Conservation (phyloP, 2,888 invertebrate genomes). For the Heliconius hortense region DNA sequence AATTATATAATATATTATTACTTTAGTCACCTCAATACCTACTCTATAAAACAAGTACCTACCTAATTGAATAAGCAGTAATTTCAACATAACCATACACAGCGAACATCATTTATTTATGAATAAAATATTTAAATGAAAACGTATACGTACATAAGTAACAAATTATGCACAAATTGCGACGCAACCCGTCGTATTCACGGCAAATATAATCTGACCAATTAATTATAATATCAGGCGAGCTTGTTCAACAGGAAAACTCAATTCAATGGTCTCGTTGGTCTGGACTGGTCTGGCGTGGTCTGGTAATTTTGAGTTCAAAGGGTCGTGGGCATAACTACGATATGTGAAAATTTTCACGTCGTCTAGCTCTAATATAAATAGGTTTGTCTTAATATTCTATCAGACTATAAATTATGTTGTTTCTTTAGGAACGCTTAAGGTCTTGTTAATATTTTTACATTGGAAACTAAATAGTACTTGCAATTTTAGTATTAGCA, state of each 20-base stretch:
- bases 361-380: neutral
- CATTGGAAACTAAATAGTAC: no score
- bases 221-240: constrained; percentile 40
- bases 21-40: neutral
- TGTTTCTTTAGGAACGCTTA: neutral
- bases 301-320: constrained; percentile 32
- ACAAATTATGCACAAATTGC: constrained; percentile 29
- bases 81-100: neutral
- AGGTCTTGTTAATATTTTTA: neutral
- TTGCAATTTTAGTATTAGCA: neutral
- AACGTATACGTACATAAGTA: constrained; percentile 9
- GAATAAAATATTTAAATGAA: constrained; percentile 20
- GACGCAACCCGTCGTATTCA: constrained; percentile 17
- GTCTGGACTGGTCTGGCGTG: constrained; percentile 28
- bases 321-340: constrained; percentile 32
- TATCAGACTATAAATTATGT: constrained; percentile 18
- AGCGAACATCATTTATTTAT: constrained; percentile 8
- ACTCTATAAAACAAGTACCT: neutral
- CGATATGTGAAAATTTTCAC: constrained; percentile 33
- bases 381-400: constrained; percentile 1
- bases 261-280: constrained; percentile 27
- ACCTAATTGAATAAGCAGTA: neutral
- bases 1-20: no score
- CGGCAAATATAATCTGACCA: constrained; percentile 28
- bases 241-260: constrained; percentile 36